Evolutionary conservation across 1,140 invertebrate genomes (phyloP).

Genomic region (Charaxes varanes): DNA sequence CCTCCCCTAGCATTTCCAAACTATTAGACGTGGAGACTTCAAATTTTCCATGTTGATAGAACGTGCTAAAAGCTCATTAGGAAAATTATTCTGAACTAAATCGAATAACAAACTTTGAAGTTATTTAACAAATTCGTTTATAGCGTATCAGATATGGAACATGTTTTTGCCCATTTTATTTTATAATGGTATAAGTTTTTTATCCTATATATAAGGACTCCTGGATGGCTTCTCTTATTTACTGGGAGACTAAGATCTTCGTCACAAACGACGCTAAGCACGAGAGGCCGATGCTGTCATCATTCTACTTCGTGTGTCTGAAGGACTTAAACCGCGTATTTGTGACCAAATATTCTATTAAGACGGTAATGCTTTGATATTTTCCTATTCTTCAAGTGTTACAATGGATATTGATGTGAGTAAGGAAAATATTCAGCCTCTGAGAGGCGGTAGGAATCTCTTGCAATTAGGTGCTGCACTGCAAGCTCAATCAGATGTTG

Average conservation of each 20-base stretch:
- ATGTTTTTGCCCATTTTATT: too few relatives aligned
- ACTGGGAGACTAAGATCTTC: constrained; percentile 55
- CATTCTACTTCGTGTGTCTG: too few relatives aligned
- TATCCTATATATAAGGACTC: constrained; percentile 28
- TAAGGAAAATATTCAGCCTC: constrained; percentile 95
- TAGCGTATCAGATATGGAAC: too few relatives aligned
- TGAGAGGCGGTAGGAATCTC: constrained; percentile 87
- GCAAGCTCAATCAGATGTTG: constrained; percentile 81
- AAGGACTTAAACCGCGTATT: constrained; percentile 47
- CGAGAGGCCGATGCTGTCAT: constrained; percentile 39
- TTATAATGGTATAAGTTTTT: not conserved
- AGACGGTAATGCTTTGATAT: constrained; percentile 54
- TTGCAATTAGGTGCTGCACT: constrained; percentile 83
- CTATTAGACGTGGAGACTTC: too few relatives aligned
- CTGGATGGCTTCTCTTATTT: constrained; percentile 50
- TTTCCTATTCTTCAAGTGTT: constrained; percentile 35
- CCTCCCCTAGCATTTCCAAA: too few relatives aligned
- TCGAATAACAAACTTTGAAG: too few relatives aligned
- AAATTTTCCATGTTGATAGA: too few relatives aligned
- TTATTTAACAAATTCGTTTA: too few relatives aligned
- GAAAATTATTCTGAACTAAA: too few relatives aligned
- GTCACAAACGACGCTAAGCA: constrained; percentile 43
- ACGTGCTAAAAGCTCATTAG: too few relatives aligned
- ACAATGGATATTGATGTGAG: constrained; percentile 81
- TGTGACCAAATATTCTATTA: constrained; percentile 46